Conservation (phyloP, 1,140 invertebrate species). For the Eulimnadia texana region DNA sequence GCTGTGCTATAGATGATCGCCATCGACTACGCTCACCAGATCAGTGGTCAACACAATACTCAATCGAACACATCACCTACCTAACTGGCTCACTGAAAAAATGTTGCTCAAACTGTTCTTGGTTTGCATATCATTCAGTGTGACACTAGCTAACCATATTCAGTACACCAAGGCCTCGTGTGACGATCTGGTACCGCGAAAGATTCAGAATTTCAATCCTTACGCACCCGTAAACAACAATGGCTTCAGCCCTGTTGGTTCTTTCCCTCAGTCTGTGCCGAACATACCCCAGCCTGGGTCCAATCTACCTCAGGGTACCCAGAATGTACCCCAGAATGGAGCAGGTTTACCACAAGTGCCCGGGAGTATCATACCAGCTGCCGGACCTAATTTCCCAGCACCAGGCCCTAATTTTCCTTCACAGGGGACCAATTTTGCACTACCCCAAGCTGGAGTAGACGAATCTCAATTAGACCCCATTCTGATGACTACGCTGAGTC, state of each 20-base stretch:
- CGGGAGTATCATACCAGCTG: not conserved
- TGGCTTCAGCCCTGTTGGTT: too few relatives aligned
- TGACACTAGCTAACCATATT: not conserved
- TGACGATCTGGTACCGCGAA: not conserved
- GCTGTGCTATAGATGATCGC: not conserved
- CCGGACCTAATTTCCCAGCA: not conserved
- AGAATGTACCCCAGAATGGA: not conserved
- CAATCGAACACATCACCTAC: too few relatives aligned
- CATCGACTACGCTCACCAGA: too few relatives aligned
- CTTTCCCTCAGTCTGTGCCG: too few relatives aligned
- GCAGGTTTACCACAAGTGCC: not conserved
- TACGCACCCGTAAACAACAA: too few relatives aligned
- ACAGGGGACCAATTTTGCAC: too few relatives aligned
- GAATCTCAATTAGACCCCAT: not conserved
- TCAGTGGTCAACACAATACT: too few relatives aligned
- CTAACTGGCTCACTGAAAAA: too few relatives aligned
- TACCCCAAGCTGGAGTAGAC: not conserved
- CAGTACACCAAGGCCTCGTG: not conserved
- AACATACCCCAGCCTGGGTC: not conserved
- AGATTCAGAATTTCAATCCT: not conserved
- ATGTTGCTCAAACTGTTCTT: not conserved
- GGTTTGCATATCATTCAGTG: not conserved
- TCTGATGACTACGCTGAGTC: slow-evolving; percentile 13
- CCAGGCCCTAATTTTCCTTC: too few relatives aligned
- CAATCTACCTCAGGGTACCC: not conserved